A percentile compares a stretch with the other conserved stretches of the same genome.
Evolutionary conservation across 2,888 invertebrate species (phyloP).

Genomic region (Abrostola triplasia): DNA sequence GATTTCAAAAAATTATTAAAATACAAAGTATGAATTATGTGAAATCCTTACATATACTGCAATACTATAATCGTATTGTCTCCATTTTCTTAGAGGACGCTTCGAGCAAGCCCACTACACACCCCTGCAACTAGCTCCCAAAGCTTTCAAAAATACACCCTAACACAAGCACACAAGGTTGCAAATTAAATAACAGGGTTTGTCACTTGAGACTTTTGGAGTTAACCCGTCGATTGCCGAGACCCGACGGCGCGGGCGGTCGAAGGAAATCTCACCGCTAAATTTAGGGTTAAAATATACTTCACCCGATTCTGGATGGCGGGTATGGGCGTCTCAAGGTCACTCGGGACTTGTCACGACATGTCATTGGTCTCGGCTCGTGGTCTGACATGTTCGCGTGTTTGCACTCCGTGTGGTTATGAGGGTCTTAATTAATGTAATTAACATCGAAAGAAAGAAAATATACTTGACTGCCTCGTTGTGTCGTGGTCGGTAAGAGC

Average conservation of each 20-base stretch:
- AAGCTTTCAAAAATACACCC: constrained; percentile 38
- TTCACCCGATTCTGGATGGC: constrained; percentile 67
- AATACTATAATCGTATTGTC: constrained; percentile 82
- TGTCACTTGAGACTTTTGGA: constrained; percentile 53
- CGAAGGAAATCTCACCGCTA: constrained; percentile 74
- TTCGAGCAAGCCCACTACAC: constrained; percentile 79
- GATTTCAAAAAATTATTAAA: not conserved
- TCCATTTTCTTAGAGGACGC: constrained; percentile 85
- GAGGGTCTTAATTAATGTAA: not conserved
- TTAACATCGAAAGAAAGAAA: not conserved
- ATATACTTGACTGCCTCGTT: too few species aligned
- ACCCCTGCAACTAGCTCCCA: constrained; percentile 62
- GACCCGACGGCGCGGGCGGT: constrained; percentile 80
- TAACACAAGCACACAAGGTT: constrained; percentile 26
- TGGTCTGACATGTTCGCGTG: constrained; percentile 6
- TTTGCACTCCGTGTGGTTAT: not conserved
- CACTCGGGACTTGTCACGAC: constrained; percentile 59
- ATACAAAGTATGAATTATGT: constrained; percentile 48
- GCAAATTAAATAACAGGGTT: constrained; percentile 12
- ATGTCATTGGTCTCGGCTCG: constrained; percentile 40
- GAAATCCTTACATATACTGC: constrained; percentile 64
- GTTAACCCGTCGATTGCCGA: constrained; percentile 42
- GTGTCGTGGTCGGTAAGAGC: too few species aligned
- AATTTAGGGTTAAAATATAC: constrained; percentile 82
- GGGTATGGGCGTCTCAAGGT: constrained; percentile 71